These are phyloP conservation scores for Oxygymnocypris stewartii DNA, from an alignment of 2,113 vertebrate genomes.

Conservation along the genomic window DNA sequence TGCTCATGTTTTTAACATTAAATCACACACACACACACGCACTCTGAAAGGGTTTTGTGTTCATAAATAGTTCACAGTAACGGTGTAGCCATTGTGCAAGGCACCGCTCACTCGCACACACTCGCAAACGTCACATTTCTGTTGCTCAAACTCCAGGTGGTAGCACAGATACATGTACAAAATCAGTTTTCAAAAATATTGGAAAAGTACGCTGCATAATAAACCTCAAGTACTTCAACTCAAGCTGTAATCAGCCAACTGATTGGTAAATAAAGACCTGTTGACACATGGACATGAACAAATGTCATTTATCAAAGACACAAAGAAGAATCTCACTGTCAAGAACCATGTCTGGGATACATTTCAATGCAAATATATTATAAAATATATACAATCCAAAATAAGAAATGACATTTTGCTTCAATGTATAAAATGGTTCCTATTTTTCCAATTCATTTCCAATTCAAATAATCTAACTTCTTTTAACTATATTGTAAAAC, in stretches of 20 bases:
- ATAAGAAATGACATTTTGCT: background rate
- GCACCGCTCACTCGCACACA: slow-evolving; percentile 30
- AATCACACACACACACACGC: slow-evolving; percentile 18
- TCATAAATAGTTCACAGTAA: slow-evolving; percentile 65
- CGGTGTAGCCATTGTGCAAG: slow-evolving; percentile 41
- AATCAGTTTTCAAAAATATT: slow-evolving; percentile 42
- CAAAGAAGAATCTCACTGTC: background rate
- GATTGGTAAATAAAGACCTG: slow-evolving; percentile 30
- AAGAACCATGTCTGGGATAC: background rate
- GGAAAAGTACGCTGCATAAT: slow-evolving; percentile 44
- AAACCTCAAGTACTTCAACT: slow-evolving; percentile 49
- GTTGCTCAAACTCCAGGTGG: slow-evolving; percentile 38
- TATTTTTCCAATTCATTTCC: background rate
- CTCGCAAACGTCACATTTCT: slow-evolving; percentile 38
- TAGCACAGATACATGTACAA: slow-evolving; percentile 48
- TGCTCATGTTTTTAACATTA: slow-evolving; percentile 52
- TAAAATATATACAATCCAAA: background rate
- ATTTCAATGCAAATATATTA: background rate
- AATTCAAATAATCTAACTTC: background rate
- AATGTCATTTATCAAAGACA: background rate
- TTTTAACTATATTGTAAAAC: background rate
- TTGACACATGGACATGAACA: background rate
- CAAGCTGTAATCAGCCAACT: background rate
- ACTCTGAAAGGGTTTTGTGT: slow-evolving; percentile 31
- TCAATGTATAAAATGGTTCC: background rate